Percentiles rank a stretch among this genome's conserved stretches.
Evolutionary conservation across 1,140 invertebrate genomes (phyloP).

Genomic region (Eumeta japonica): DNA sequence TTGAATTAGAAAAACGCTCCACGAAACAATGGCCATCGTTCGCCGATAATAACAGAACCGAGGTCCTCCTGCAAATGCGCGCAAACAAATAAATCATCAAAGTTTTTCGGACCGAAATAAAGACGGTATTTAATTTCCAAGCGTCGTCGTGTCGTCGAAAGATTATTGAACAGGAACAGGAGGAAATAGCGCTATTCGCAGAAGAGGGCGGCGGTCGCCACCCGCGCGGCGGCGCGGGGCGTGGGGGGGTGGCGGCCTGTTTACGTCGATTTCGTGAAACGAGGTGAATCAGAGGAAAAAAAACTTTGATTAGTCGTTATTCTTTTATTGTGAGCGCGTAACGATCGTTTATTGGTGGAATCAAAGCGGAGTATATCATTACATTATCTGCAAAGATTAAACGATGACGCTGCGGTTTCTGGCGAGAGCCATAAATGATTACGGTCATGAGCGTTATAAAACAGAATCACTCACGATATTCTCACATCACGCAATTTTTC

Average conservation of each 20-base stretch:
- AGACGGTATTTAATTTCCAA: constrained; percentile 23
- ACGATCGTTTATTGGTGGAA: constrained; percentile 18
- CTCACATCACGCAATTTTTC: no score
- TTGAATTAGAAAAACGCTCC: no score
- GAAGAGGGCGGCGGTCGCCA: no score
- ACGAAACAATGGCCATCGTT: no score
- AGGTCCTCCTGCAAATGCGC: no score
- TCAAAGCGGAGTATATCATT: no score
- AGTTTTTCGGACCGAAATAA: constrained; percentile 11
- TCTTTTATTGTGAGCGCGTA: constrained; percentile 26
- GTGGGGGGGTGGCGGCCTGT: constrained; percentile 18
- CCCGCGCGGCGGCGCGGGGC: constrained; percentile 9
- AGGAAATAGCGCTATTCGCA: constrained; percentile 45
- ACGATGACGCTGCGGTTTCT: no score
- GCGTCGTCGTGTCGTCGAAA: constrained; percentile 23
- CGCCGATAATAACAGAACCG: no score
- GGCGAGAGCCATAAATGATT: no score
- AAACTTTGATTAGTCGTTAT: constrained; percentile 42
- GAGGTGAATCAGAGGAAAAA: constrained; percentile 22
- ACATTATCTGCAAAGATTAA: no score
- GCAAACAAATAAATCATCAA: constrained; percentile 7
- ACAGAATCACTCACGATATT: no score
- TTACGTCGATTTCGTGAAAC: constrained; percentile 37
- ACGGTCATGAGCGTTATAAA: no score
- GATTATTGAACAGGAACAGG: constrained; percentile 37